Base-by-base conservation (phyloP, 2,888 invertebrate species). In the Cheilosia variabilis region DNA sequence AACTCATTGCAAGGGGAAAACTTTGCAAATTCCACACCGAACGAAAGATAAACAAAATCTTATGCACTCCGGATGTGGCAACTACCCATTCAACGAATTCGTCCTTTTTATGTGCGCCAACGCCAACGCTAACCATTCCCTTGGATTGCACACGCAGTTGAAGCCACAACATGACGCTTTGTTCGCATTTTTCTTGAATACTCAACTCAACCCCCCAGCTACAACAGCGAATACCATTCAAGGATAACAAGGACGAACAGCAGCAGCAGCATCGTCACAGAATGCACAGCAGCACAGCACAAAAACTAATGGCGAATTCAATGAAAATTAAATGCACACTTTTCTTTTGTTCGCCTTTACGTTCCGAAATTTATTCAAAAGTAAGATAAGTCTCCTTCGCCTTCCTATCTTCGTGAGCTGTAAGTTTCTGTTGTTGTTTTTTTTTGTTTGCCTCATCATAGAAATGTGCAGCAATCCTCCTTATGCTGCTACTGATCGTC, bases 291-390 rank as follows among this genome's bases (percentile, higher is more conserved):
- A 68, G 45, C 47, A 41, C 17, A 66, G 65, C 47, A 68, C 73
- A 86, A 77, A 81, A 80, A 81, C 80, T 71, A 72, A 77, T 62
- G 62, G 58, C 71, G 77, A 86, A 72, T 86, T 86, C 86, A 86
- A 86, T 86, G 86, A 86, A 86, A 86, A 86, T 81, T 86, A 86
- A 86, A 86, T 86, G 86, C 86, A 81, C 86, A 86, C 80, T 77
- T 72, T 79, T 86, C 86, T 86, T 86, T 86, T 86, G 86, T 86
- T 86, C 81, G 86, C 81, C 69, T 77, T 81, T 86, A 86, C 81
- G 81, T 63, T 77, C 63, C 41, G 60, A 86, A 86, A 86, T 86
- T 86, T 86, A 86, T 86, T 86, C 86, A 86, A 86, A 86, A 86
- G 76, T 86, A 81, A 86, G 86, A 86, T 86, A 86, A 86, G 86